A percentile compares a stretch with the other conserved stretches of the same genome.
Evolutionary conservation across 2,888 invertebrate species (phyloP).

Genomic region (Pachydiplax longipennis): DNA sequence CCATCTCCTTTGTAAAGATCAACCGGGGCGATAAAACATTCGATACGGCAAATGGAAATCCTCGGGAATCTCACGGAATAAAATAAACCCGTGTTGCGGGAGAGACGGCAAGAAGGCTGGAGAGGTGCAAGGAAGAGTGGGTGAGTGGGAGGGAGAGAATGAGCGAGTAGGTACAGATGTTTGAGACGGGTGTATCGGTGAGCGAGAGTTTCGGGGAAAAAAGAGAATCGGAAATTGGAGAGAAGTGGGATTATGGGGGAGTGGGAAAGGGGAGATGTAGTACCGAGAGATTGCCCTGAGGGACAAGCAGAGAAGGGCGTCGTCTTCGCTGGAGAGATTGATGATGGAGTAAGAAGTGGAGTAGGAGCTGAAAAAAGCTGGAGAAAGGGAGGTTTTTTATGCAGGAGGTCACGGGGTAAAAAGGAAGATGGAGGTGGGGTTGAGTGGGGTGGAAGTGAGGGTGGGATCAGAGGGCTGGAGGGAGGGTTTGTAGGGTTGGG

Average conservation of each 20-base stretch:
- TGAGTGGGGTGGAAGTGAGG: neutral
- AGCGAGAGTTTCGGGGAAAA: neutral
- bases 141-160: neutral
- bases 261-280: neutral
- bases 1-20: neutral
- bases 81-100: neutral
- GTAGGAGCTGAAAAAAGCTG: neutral
- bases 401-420: neutral
- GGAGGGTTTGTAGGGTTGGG: neutral
- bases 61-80: neutral
- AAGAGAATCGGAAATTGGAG: neutral
- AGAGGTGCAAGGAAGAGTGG: neutral
- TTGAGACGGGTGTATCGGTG: neutral
- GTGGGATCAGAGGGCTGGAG: neutral
- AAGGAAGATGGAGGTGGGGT: neutral
- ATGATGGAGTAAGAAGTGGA: neutral
- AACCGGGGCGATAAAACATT: neutral
- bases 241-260: neutral
- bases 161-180: neutral
- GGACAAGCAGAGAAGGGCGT: neutral
- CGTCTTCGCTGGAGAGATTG: neutral
- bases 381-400: too few species aligned
- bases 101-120: neutral
- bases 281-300: neutral
- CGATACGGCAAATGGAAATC: neutral